Percentiles rank a stretch among this genome's conserved stretches.
phyloP scores from a whole-genome alignment of 2,797 vertebrate species.

The Vireo griseus region DNA sequence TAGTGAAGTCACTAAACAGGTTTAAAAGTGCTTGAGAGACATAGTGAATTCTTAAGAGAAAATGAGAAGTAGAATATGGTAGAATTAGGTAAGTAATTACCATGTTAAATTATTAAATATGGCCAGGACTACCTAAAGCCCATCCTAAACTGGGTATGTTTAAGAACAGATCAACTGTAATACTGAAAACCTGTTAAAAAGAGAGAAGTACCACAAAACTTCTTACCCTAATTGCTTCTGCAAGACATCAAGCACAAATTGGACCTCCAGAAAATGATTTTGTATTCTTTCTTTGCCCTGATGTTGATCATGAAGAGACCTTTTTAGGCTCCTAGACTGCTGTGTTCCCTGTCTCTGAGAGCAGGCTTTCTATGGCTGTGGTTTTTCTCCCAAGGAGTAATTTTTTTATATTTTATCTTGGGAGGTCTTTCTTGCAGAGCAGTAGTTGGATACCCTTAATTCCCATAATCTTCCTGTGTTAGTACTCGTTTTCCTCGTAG shows the following conservation, averaged over 20 bases:
- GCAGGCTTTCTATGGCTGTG: background rate
- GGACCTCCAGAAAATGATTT: background rate
- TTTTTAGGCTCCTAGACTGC: background rate
- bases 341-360: rapidly evolving
- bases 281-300: background rate
- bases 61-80: background rate
- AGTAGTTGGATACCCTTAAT: background rate
- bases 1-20: background rate
- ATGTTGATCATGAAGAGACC: background rate
- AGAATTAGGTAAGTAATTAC: background rate
- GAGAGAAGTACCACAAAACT: background rate
- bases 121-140: background rate
- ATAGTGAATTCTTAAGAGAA: background rate
- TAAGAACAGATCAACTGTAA: background rate
- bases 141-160: background rate
- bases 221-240: background rate
- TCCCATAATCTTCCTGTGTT: background rate
- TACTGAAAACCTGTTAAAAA: background rate
- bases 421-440: background rate
- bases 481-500: background rate
- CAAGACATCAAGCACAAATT: background rate
- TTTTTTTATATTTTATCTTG: background rate
- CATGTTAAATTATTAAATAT: background rate
- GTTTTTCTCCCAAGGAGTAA: background rate
- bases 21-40: background rate